These are phyloP conservation scores for Tretioscincus oriximinensis DNA, from an alignment of 2,113 vertebrate genomes.

Conservation along the genomic window DNA sequence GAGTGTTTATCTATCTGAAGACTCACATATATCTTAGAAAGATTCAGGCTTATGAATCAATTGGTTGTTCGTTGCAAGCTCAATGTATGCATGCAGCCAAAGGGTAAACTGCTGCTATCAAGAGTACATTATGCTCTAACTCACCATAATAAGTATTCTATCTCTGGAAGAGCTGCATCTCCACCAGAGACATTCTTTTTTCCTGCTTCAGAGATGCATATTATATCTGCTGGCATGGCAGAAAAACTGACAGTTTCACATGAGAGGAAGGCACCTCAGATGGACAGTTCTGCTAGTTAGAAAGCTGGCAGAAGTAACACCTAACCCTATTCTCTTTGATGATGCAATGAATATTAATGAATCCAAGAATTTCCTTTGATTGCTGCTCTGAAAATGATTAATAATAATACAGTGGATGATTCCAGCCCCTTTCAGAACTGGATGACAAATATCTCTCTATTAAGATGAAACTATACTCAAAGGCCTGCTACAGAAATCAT, in stretches of 20 bases:
- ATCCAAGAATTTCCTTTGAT: not conserved
- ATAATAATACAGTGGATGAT: not conserved
- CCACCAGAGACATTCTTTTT: constrained; percentile 12
- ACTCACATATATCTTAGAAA: not conserved
- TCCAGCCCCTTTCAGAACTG: not conserved
- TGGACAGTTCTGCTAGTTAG: not conserved
- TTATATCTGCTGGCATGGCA: not conserved
- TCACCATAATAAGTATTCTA: not conserved
- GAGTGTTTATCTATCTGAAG: not conserved
- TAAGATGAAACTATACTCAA: not conserved
- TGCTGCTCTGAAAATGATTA: not conserved
- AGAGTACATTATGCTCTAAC: constrained; percentile 12
- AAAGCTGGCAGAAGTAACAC: no score
- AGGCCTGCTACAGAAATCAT: no score
- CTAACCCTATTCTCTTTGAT: not conserved
- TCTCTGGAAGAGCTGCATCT: not conserved
- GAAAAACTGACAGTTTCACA: not conserved
- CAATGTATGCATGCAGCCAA: constrained; percentile 16
- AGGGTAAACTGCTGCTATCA: constrained; percentile 17
- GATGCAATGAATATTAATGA: not conserved
- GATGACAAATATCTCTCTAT: not conserved
- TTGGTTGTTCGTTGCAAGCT: not conserved
- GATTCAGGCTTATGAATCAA: not conserved
- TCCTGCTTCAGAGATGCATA: not conserved
- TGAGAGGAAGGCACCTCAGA: not conserved